A percentile compares a stretch with the other conserved stretches of the same genome.
These are phyloP conservation scores for Vulpes vulpes DNA, from an alignment of 2,113 vertebrate species.

Conservation along the genomic window DNA sequence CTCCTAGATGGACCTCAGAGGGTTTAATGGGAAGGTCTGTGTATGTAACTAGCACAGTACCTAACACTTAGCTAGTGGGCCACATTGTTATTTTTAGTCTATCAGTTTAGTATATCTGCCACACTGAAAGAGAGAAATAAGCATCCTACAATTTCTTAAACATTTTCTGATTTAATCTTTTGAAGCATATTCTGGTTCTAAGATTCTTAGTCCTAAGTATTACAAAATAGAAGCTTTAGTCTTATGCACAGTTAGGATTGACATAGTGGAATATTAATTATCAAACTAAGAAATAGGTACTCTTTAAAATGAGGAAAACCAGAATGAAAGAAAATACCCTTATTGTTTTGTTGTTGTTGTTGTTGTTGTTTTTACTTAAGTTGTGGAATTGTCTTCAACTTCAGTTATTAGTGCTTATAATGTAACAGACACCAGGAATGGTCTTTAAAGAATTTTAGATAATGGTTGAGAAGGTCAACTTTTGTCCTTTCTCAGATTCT, in stretches of 20 bases:
- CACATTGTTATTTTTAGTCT: not conserved
- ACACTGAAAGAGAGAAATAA: constrained; percentile 1
- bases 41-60: not conserved
- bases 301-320: not conserved
- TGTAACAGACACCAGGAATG: not conserved
- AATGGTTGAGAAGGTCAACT: not conserved
- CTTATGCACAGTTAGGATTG: not conserved
- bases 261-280: not conserved
- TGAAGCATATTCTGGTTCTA: not conserved
- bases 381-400: not conserved
- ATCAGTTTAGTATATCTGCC: not conserved
- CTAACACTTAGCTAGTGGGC: not conserved
- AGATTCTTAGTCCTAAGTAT: not conserved
- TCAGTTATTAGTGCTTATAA: not conserved
- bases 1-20: not conserved
- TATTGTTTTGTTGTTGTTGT: not conserved
- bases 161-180: not conserved
- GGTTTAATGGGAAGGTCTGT: not conserved
- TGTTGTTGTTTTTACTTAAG: not conserved
- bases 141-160: not conserved
- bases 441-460: not conserved
- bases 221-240: not conserved
- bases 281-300: not conserved
- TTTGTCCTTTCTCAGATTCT: not conserved
- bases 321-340: not conserved